Evolutionary conservation across 2,797 vertebrate genomes (phyloP), one percentile per base, ranked within the genome.

Genomic region (Pseudochaenichthys georgianus): DNA sequence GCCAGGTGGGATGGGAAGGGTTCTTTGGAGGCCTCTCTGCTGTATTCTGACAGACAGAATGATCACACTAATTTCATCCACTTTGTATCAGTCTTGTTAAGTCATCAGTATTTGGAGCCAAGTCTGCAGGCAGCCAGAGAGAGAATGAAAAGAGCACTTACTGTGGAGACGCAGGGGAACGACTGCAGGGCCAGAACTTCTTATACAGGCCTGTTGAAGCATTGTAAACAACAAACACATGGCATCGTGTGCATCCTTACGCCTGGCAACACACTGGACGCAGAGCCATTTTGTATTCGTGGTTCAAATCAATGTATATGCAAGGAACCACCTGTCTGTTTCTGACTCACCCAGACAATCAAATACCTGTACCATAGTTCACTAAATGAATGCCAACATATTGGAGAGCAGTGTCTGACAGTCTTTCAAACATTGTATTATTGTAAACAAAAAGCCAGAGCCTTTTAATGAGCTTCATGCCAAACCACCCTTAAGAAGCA

Each of bases 91-190:
- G 51, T 66, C 51, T 38, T 67, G 79, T 76, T 55, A 45, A 75
- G 58, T 82, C 81, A 82, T 85, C 78, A 70, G 75, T 69, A 45
- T 74, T 41, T 59, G 54, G 64, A 76, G 67, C 75, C 60, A 73
- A 74, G 64, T 68, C 64, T 48, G 61, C n/a, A 59, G 58, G 21
- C 3, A n/a, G 58, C 70, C 79, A 70, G 15, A 60, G 58, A 68
- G 47, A 38, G 23, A 45, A 80, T 77, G 68, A 69, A 77, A 81
- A 69, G 19, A 53, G 5, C 45, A 53, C 60, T 73, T 60, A 66
- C 55, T 70, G 51, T 8, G 43, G 51, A 61, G 48, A 41, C 41
- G 50, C n/a, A 66, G 8, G 41, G 48, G 16, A 50, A 17, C 19
- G 23, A 43, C 47, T 41, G 38, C 57, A 60, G 43, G 53, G 28